Conservation (phyloP, 2,888 invertebrate species). For the Zonitis immaculata region DNA sequence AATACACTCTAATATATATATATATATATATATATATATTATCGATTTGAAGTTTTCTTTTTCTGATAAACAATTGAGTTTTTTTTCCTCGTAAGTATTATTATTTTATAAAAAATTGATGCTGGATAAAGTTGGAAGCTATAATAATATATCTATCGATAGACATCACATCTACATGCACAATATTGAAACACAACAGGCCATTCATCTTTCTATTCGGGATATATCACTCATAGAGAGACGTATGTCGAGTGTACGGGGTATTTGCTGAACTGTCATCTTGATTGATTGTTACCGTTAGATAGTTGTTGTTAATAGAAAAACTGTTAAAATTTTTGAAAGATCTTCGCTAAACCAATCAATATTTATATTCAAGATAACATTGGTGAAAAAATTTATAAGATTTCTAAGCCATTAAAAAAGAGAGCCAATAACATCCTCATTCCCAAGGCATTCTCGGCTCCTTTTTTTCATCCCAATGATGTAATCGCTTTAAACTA, state of each 20-base stretch:
- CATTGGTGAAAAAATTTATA: no score
- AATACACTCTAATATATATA: neutral
- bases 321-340: neutral
- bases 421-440: no score
- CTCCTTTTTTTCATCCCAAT: no score
- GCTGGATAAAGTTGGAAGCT: no score
- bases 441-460: no score
- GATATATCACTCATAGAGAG: neutral
- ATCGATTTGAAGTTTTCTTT: no score
- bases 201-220: neutral
- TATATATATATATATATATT: neutral
- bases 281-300: neutral
- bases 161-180: neutral
- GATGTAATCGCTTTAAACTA: no score
- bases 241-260: neutral
- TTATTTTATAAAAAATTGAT: no score
- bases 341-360: neutral
- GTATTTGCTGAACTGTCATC: neutral
- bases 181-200: neutral
- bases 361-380: no score
- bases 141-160: neutral
- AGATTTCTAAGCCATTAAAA: no score
- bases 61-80: no score
- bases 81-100: no score
- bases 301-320: neutral